Conservation (phyloP, 1,140 invertebrate genomes). For the Orussus abietinus region DNA sequence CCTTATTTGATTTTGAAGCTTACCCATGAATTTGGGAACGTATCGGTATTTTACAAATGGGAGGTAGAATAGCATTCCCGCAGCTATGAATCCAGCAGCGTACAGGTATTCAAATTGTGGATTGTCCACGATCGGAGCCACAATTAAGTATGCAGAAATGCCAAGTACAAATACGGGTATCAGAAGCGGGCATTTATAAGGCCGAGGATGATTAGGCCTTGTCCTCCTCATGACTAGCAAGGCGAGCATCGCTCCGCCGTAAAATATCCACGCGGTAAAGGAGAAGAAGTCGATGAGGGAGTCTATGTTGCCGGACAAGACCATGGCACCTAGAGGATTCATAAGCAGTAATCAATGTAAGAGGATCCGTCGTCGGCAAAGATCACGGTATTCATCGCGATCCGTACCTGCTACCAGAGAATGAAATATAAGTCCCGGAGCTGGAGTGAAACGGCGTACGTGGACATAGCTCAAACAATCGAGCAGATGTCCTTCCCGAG, state of each 20-base stretch:
- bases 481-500: constrained; percentile 88
- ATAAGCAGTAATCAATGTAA: constrained; percentile 34
- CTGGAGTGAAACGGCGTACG: constrained; percentile 84
- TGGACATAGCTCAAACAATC: constrained; percentile 93
- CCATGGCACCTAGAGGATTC: constrained; percentile 76
- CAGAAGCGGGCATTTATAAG: constrained; percentile 87
- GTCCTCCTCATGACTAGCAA: constrained; percentile 84
- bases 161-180: constrained; percentile 85
- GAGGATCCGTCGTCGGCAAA: too few species aligned
- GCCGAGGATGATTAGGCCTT: constrained; percentile 80
- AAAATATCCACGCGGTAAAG: constrained; percentile 94
- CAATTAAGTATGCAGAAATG: constrained; percentile 86
- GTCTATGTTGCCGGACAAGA: constrained; percentile 83
- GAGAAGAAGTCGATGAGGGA: constrained; percentile 93
- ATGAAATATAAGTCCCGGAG: constrained; percentile 94
- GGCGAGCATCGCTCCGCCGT: constrained; percentile 84
- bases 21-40: constrained; percentile 79
- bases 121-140: constrained; percentile 88
- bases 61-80: constrained; percentile 86
- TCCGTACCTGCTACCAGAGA: constrained; percentile 61
- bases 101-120: constrained; percentile 90
- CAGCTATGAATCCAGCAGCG: constrained; percentile 81
- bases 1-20: constrained; percentile 35
- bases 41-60: constrained; percentile 88
- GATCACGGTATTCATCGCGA: too few species aligned